A percentile compares a stretch with the other conserved stretches of the same genome.
Evolutionary conservation across 2,888 invertebrate genomes (phyloP).

Genomic region (Strigamia transsilvanica): DNA sequence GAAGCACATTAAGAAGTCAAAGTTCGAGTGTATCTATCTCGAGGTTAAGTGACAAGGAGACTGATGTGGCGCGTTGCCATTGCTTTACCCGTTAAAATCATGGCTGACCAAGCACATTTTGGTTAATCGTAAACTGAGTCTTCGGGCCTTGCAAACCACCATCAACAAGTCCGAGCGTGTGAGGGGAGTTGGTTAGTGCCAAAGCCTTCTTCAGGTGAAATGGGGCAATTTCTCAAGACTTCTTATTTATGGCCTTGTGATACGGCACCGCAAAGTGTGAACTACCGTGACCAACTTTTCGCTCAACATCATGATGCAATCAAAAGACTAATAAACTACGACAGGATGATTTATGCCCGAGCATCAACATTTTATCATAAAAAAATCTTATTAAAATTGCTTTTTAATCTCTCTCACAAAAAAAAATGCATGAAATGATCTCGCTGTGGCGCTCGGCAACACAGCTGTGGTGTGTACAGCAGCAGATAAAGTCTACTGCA

Average conservation of each 20-base stretch:
- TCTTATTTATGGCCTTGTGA: slow-evolving; percentile 39
- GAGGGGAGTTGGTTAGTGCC: slow-evolving; percentile 16
- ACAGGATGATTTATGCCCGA: neutral
- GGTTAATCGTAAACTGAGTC: slow-evolving; percentile 28
- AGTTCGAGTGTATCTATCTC: neutral
- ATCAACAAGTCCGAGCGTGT: neutral
- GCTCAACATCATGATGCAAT: slow-evolving; percentile 1
- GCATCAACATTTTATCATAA: neutral
- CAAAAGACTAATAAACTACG: slow-evolving; percentile 16
- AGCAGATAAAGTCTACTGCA: too few relatives aligned
- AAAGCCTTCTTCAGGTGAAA: slow-evolving; percentile 33
- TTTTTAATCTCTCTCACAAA: neutral
- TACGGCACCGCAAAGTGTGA: slow-evolving; percentile 43
- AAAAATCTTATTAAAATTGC: neutral
- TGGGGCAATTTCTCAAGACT: slow-evolving; percentile 38
- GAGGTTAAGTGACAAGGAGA: slow-evolving; percentile 10
- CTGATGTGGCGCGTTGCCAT: slow-evolving; percentile 7
- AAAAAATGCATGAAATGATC: too few relatives aligned
- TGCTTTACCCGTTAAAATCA: slow-evolving; percentile 17
- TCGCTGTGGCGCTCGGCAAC: too few relatives aligned
- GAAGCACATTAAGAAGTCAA: neutral
- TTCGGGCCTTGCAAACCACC: slow-evolving; percentile 5
- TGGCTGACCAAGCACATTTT: slow-evolving; percentile 5
- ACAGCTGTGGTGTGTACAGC: too few relatives aligned
- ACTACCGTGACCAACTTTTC: slow-evolving; percentile 41